Conservation (phyloP, 2,888 invertebrate species). For the Nomada ruficornis region DNA sequence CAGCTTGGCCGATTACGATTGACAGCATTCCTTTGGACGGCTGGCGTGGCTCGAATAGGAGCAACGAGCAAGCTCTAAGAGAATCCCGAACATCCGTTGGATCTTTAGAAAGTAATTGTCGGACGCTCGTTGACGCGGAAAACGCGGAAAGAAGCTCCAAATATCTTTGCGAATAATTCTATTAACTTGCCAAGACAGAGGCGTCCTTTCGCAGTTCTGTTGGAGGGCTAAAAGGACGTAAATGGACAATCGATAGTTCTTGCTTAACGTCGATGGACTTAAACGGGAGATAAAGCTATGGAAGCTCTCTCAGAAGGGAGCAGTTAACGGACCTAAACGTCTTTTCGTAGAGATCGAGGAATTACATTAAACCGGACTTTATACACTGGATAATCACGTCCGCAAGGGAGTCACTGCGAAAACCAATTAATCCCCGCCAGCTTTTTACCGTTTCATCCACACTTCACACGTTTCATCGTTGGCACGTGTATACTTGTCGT, state of each 20-base stretch:
- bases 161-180: conserved; percentile 2
- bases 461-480: background rate
- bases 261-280: background rate
- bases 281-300: background rate
- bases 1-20: conserved; percentile 53
- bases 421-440: conserved; percentile 14
- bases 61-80: conserved; percentile 16
- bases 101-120: conserved; percentile 32
- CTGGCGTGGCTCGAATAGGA: conserved; percentile 30
- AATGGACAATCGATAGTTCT: background rate
- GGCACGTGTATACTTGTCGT: background rate
- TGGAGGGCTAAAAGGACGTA: background rate
- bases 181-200: background rate
- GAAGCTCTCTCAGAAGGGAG: background rate
- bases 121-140: conserved; percentile 26
- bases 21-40: conserved; percentile 44
- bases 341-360: conserved; percentile 1
- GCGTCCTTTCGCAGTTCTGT: background rate
- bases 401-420: background rate
- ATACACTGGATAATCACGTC: background rate
- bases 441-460: conserved; percentile 14
- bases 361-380: conserved; percentile 29
- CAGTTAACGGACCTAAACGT: conserved; percentile 16
- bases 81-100: conserved; percentile 27
- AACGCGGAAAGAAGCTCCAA: conserved; percentile 11